Evolutionary conservation across 2,113 vertebrate genomes (phyloP), one percentile per base, ranked within the genome.

Genomic region (Oenanthe oenanthe): DNA sequence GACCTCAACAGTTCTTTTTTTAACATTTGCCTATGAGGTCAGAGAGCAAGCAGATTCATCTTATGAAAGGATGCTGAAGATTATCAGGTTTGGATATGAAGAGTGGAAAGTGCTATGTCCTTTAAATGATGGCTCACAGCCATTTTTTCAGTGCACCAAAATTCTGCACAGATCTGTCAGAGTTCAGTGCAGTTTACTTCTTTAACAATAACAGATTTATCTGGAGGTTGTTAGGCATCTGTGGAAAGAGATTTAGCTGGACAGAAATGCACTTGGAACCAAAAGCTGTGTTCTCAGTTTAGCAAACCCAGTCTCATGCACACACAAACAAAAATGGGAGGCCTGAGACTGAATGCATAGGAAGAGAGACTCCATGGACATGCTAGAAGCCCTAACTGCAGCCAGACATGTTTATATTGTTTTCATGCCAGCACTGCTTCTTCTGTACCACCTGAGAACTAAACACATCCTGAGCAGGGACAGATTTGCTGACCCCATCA

Each of bases 141-240:
- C 9, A 32, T 38, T 65, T 18, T 50, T 54, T 0, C n/a, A 0
- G 5, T 76, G 34, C 38, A 54, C 38, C 50, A 72, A 17, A 80
- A 63, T 63, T 66, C 40, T 66, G 8, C 7, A 13, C 34, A 31
- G 20, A 38, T 34, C 38, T 54, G 58, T 75, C 12, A 34, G 17
- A 67, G 17, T 57, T 86, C 22, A n/a, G 53, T 15, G 11, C 10
- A 50, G 17, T 63, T 45, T 63, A 32, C 21, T 80, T 75, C 25
- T 42, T 83, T 45, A 63, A 25, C 15, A 73, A 60, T 32, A 31
- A 13, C 10, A 36, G 21, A 42, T 40, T 19, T 56, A 65, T 47
- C 50, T 56, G 61, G 50, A 80, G 28, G 14, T 34, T 7, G 1
- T 57, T 32, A 61, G 8, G 14, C 12, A 45, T 87, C 29, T 32